phyloP scores from a whole-genome alignment of 2,888 invertebrate genomes.

The Blera fallax region DNA sequence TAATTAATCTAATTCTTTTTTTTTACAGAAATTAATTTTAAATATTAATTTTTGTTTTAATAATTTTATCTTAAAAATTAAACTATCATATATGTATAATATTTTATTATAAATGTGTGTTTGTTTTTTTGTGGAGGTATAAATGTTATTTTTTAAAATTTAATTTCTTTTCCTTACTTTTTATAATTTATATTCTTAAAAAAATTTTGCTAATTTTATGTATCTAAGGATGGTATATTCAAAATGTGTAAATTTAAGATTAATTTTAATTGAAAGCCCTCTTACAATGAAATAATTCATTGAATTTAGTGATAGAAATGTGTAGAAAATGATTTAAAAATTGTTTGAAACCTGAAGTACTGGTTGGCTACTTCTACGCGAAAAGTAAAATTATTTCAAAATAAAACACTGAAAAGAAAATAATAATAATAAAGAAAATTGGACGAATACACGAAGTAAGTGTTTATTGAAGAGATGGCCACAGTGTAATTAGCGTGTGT shows the following conservation, averaged over 20 bases:
- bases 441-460: no score
- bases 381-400: not conserved
- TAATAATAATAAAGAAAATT: no score
- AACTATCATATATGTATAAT: slow-evolving; percentile 16
- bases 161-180: slow-evolving; percentile 7
- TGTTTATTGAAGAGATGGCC: no score
- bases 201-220: slow-evolving; percentile 58
- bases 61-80: slow-evolving; percentile 1
- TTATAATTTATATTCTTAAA: slow-evolving; percentile 42
- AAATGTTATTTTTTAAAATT: slow-evolving; percentile 55
- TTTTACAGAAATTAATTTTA: slow-evolving; percentile 37
- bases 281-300: slow-evolving; percentile 1
- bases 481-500: no score
- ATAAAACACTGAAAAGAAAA: no score
- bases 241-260: slow-evolving; percentile 59
- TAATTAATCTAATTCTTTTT: slow-evolving; percentile 29
- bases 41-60: not conserved
- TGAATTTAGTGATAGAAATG: slow-evolving; percentile 26
- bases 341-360: slow-evolving; percentile 6
- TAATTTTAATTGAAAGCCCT: slow-evolving; percentile 33
- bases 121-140: slow-evolving; percentile 64
- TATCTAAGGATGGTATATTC: slow-evolving; percentile 61
- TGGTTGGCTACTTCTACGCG: not conserved
- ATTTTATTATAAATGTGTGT: slow-evolving; percentile 22
- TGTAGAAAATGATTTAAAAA: not conserved